A percentile compares a stretch with the other conserved stretches of the same genome.
These are phyloP conservation scores for Flexamia atlantica DNA, from an alignment of 2,888 invertebrate species.

Conservation along the genomic window DNA sequence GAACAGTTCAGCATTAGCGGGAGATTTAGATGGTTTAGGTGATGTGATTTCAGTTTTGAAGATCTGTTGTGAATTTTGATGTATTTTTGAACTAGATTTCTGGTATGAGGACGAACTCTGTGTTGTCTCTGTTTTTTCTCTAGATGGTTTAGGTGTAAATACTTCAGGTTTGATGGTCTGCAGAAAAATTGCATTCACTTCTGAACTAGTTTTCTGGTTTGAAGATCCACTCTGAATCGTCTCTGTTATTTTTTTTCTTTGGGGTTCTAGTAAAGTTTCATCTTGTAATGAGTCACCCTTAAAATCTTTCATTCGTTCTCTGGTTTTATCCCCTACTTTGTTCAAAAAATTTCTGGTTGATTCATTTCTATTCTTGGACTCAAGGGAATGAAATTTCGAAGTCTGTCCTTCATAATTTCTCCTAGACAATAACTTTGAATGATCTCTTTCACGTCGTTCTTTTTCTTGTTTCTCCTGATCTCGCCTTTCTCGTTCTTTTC, in stretches of 20 bases:
- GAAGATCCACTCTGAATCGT: too few relatives aligned
- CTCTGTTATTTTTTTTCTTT: too few relatives aligned
- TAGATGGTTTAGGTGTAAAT: background rate
- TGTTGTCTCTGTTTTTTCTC: background rate
- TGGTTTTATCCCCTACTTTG: background rate
- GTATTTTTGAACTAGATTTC: background rate
- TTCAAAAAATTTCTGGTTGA: background rate
- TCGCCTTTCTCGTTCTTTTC: too few relatives aligned
- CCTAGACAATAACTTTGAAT: background rate
- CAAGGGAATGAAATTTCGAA: background rate
- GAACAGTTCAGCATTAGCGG: background rate
- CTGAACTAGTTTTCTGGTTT: too few relatives aligned
- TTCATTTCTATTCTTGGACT: background rate
- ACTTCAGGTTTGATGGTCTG: background rate
- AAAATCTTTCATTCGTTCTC: too few relatives aligned
- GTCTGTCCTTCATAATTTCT: background rate
- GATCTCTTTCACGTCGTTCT: background rate
- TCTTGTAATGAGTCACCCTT: too few relatives aligned
- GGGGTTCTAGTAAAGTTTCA: too few relatives aligned
- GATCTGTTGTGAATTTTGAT: background rate
- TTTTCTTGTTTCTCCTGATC: background rate
- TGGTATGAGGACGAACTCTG: background rate
- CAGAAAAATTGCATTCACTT: too few relatives aligned
- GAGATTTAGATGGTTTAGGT: background rate
- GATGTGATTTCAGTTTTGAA: background rate